A percentile compares a stretch with the other conserved stretches of the same genome.
Evolutionary conservation across 2,888 invertebrate species (phyloP).

Genomic region (Halictus quadricinctus): DNA sequence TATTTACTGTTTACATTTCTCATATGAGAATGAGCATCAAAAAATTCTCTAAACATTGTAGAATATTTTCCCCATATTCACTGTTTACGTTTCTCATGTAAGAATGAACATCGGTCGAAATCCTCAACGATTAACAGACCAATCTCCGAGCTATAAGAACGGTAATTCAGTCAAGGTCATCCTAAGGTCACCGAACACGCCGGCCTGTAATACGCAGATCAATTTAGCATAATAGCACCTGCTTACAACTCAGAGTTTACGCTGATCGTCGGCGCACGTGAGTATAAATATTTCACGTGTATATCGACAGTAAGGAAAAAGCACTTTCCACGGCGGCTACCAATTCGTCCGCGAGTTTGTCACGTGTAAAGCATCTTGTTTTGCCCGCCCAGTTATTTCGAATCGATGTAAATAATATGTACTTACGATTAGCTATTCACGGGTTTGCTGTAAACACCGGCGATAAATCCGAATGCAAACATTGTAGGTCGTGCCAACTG

Average conservation of each 20-base stretch:
- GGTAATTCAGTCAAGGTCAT: not conserved
- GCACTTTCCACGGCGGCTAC: not conserved
- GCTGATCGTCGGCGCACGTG: not conserved
- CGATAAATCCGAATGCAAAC: not conserved
- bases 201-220: not conserved
- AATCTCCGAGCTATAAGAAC: not conserved
- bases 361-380: not conserved
- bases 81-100: not conserved
- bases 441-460: constrained; percentile 12
- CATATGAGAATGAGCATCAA: too few species aligned
- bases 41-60: not conserved
- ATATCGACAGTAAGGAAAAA: not conserved
- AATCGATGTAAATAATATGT: not conserved
- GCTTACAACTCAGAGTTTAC: not conserved
- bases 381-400: not conserved
- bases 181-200: not conserved
- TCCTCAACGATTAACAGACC: not conserved
- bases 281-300: not conserved
- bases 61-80: not conserved
- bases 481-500: constrained; percentile 14
- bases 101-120: not conserved
- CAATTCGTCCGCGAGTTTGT: not conserved
- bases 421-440: constrained; percentile 13
- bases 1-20: too few species aligned
- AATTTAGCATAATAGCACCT: not conserved